Evolutionary conservation across 1,140 invertebrate genomes (phyloP), one percentile per base, ranked within the genome.

Genomic region (Temnothorax longispinosus): DNA sequence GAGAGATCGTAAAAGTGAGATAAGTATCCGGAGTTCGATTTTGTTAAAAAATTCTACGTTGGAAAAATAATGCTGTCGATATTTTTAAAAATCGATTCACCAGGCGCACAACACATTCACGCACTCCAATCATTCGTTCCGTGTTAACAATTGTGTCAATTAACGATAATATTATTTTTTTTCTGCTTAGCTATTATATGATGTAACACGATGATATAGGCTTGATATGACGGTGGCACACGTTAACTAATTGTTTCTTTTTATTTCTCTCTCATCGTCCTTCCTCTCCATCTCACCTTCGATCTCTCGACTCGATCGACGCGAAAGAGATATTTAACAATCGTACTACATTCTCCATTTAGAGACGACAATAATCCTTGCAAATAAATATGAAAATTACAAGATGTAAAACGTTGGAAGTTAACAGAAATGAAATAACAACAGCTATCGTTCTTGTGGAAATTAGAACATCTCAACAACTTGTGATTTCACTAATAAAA

Each of bases 171-270:
- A 94, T 94, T 93, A 92, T 93, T 86, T 92, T 41, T 41, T 67
- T 81, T 85, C 35, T 87, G 85, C 64, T 94, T 93, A 91, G 90
- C 71, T 89, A 90, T 87, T 87, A 88, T 94, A 93, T 90, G 91
- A 92, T 89, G 80, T 95, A 95, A 95, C 94, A 95, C 91, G 93
- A 94, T 95, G 94, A 95, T 95, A 95, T 95, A 95, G 94, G 94
- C 92, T 95, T 95, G 94, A 95, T 95, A 95, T 95, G 94, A 94
- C 91, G 91, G 92, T 94, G 94, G 93, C 91, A 92, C 91, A 92
- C 90, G 88, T 92, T 92, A 90, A 90, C 64, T 91, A 84, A 86
- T 77, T 87, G 77, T 89, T 88, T 87, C 64, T 27, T 87, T 80
- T 88, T 76, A 69, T 75, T 89, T 86, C 69, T 60, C 21, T 44